phyloP scores from a whole-genome alignment of 2,888 invertebrate species.

The Serripes groenlandicus region DNA sequence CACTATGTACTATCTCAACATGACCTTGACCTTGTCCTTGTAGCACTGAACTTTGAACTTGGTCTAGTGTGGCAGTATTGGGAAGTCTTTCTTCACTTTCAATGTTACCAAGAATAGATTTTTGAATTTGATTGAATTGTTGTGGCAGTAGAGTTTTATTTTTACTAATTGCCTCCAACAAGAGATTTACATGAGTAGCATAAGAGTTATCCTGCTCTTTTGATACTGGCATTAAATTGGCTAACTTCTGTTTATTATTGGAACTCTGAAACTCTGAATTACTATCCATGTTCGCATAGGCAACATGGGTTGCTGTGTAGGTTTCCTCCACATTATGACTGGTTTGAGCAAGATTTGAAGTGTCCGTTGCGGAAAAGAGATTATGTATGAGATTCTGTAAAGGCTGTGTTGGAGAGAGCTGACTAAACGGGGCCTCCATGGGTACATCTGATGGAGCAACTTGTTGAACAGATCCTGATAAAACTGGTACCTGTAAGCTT shows the following conservation, averaged over 20 bases:
- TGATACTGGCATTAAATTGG: background rate
- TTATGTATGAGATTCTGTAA: slow-evolving; percentile 55
- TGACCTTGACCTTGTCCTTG: slow-evolving; percentile 4
- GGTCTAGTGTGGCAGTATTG: background rate
- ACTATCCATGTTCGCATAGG: background rate
- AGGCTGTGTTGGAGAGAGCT: slow-evolving; percentile 47
- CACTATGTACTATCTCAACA: background rate
- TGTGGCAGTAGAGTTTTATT: slow-evolving; percentile 16
- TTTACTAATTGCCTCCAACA: slow-evolving; percentile 3
- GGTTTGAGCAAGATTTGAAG: background rate
- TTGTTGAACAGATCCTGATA: background rate
- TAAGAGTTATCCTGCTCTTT: slow-evolving; percentile 13
- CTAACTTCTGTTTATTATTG: background rate
- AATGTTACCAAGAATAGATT: background rate
- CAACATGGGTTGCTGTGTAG: background rate
- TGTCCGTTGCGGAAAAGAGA: slow-evolving; percentile 14
- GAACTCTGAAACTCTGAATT: background rate
- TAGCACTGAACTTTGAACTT: background rate
- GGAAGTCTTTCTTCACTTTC: background rate
- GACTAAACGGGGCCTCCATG: background rate
- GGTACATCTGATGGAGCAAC: background rate
- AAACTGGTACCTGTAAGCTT: background rate
- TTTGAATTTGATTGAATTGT: slow-evolving; percentile 14
- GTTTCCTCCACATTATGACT: background rate
- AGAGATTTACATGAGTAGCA: slow-evolving; percentile 2